Conservation (phyloP, 2,113 vertebrate genomes). For the Caloenas nicobarica region DNA sequence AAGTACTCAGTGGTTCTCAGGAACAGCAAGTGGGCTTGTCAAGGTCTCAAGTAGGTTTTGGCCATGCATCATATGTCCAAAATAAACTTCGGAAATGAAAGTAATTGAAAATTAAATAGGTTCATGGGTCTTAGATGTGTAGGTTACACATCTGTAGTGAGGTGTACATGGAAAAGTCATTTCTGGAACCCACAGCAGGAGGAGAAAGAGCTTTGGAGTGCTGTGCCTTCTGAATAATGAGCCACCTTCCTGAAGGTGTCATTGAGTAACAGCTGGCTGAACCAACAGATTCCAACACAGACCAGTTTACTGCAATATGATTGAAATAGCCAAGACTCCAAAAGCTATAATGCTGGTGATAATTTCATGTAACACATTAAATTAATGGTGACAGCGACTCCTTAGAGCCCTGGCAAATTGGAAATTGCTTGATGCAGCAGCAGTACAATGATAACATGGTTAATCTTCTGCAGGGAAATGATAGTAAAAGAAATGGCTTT, state of each 20-base stretch:
- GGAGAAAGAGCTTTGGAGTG: background rate
- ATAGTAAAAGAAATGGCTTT: slow-evolving; percentile 49
- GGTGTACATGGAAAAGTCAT: background rate
- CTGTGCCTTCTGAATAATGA: background rate
- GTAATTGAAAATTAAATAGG: background rate
- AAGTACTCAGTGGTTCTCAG: background rate
- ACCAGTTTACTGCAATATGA: background rate
- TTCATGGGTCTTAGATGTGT: background rate
- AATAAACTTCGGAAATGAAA: background rate
- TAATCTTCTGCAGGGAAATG: background rate
- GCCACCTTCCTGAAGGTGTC: background rate
- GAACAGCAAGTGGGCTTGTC: background rate
- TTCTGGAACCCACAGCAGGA: background rate
- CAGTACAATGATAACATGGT: background rate
- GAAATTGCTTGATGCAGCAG: slow-evolving; percentile 30
- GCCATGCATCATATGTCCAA: too few relatives aligned
- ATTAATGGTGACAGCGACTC: slow-evolving; percentile 1
- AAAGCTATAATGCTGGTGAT: background rate
- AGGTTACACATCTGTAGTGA: background rate
- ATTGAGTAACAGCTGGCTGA: background rate
- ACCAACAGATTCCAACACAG: background rate
- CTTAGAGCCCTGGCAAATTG: slow-evolving; percentile 30
- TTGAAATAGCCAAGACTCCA: background rate
- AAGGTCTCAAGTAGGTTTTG: background rate
- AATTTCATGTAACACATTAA: background rate